Evolutionary conservation across 2,113 vertebrate species (phyloP).

Genomic region (Holacanthus passer): DNA sequence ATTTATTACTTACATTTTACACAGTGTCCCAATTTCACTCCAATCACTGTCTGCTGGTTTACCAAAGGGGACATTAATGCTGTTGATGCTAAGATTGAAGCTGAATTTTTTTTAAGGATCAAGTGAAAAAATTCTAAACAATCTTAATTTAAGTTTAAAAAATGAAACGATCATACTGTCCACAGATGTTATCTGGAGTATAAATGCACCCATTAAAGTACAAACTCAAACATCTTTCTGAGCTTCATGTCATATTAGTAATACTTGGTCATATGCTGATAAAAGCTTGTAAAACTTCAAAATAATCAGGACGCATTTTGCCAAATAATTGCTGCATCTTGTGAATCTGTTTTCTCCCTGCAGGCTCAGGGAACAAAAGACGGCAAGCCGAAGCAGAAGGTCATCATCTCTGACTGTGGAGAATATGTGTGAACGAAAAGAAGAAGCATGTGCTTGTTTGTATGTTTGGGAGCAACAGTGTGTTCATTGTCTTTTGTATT

Average conservation of each 20-base stretch:
- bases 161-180: background rate
- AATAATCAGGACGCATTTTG: background rate
- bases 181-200: background rate
- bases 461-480: slow-evolving; percentile 21
- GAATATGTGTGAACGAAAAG: slow-evolving; percentile 88
- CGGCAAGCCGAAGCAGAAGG: slow-evolving; percentile 94
- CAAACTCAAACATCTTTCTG: background rate
- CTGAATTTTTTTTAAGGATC: background rate
- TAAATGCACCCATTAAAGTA: background rate
- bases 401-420: slow-evolving; percentile 95
- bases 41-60: background rate
- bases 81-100: background rate
- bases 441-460: background rate
- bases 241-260: background rate
- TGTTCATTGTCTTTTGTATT: slow-evolving; percentile 42
- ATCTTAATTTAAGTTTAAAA: background rate
- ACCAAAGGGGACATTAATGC: background rate
- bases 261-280: background rate
- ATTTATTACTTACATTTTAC: no score
- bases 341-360: background rate
- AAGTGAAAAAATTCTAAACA: background rate
- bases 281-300: background rate
- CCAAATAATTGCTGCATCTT: background rate
- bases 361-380: slow-evolving; percentile 95
- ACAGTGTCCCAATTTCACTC: no score